Evolutionary conservation across 2,888 invertebrate species (phyloP), one percentile per base, ranked within the genome.

Genomic region (Gisinianus flammeolus): DNA sequence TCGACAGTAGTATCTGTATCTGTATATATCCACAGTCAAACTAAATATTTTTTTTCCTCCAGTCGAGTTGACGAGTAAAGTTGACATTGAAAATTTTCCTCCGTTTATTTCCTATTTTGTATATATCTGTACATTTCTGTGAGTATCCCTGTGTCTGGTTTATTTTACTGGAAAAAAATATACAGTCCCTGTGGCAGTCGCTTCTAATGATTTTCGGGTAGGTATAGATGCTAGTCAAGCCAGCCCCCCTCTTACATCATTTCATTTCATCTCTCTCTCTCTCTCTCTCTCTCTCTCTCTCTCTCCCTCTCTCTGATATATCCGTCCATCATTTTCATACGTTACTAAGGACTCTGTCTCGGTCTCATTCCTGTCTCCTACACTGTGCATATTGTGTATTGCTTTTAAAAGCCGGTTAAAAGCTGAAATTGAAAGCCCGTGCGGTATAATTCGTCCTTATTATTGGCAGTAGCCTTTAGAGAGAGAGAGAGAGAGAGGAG

Each of bases 221-320:
- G 72, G 72, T 58, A 35, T 35, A 35, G 35, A 35, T 8, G 35
- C 6, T 16, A 54, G 54, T 10, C 12, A 24, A 31, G 58, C 72
- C 33, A 31, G 24, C 28, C 58, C 72, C 72, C 72, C 72, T 31
- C n/a, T 72, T 72, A 62, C 72, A 72, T 72, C 31, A 72, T 28
- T 72, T 58, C 58, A 62, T 56, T 33, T 56, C 58, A 44, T 26
- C 19, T 16, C 33, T 33, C 31, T 58, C 58, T n/a, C 10, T 58
- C 10, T 26, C 12, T 44, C 12, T 44, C 22, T n/a, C 22, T 16
- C 44, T 19, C 58, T 26, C 28, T 28, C 58, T 56, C 31, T 58
- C 58, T 58, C 8, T 58, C 22, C 58, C n/a, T n/a, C n/a, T n/a
- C 56, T 56, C 19, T n/a, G 56, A 4, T 56, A 6, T n/a, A 56